Conservation (phyloP, 2,113 vertebrate genomes). For the Plectropomus leopardus region DNA sequence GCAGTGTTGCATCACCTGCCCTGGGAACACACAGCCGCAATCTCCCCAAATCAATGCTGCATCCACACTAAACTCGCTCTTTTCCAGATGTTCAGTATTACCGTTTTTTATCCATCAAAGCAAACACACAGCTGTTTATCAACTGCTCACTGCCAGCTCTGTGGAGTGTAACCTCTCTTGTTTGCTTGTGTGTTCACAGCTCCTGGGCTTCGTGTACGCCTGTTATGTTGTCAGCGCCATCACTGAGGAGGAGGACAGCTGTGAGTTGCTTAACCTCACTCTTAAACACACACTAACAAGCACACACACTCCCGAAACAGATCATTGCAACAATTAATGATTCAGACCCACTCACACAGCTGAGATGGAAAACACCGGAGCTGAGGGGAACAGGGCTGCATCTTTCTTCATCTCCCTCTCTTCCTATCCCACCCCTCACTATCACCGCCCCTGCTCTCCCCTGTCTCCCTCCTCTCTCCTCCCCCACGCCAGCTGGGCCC, state of each 20-base stretch:
- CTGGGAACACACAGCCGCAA: neutral
- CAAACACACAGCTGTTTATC: slow-evolving; percentile 37
- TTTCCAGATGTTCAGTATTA: slow-evolving; percentile 30
- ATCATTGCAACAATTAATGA: slow-evolving; percentile 34
- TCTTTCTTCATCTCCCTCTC: slow-evolving; percentile 50
- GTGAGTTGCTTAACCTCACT: slow-evolving; percentile 69
- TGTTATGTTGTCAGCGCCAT: slow-evolving; percentile 90
- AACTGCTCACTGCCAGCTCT: neutral
- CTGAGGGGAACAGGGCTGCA: slow-evolving; percentile 34
- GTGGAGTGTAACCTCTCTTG: slow-evolving; percentile 50
- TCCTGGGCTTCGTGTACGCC: slow-evolving; percentile 90
- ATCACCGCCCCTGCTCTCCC: slow-evolving; percentile 24
- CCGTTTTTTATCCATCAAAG: slow-evolving; percentile 19
- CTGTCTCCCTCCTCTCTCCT: slow-evolving; percentile 32
- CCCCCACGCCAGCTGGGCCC: slow-evolving; percentile 68
- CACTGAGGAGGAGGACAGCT: slow-evolving; percentile 90
- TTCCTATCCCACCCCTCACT: slow-evolving; percentile 20
- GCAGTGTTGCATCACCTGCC: slow-evolving; percentile 15
- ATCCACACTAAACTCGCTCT: neutral
- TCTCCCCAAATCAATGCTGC: neutral
- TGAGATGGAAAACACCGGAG: slow-evolving; percentile 18
- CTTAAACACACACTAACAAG: slow-evolving; percentile 39
- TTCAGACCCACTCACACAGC: slow-evolving; percentile 30
- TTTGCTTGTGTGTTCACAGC: slow-evolving; percentile 84
- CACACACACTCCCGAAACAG: slow-evolving; percentile 30